A percentile compares a stretch with the other conserved stretches of the same genome.
These are phyloP conservation scores for Gobius niger DNA, from an alignment of 2,113 vertebrate genomes.

Conservation along the genomic window DNA sequence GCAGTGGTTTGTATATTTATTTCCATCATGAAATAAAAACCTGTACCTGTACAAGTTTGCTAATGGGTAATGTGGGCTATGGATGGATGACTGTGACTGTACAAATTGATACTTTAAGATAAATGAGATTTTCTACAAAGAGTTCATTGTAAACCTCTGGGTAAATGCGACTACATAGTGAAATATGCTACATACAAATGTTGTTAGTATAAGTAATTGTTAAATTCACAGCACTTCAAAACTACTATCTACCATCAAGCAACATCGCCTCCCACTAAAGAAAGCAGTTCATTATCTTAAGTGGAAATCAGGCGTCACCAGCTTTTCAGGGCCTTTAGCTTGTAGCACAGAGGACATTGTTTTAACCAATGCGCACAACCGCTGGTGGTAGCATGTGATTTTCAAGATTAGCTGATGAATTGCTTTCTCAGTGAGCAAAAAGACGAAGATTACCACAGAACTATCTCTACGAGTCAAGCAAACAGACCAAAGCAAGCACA, in stretches of 20 bases:
- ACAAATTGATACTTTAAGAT: no score
- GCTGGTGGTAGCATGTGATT: slow-evolving; percentile 20
- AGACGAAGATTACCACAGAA: slow-evolving; percentile 44
- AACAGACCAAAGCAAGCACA: slow-evolving; percentile 62
- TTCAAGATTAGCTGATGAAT: slow-evolving; percentile 50
- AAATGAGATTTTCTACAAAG: no score
- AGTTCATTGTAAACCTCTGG: not conserved
- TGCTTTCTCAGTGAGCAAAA: slow-evolving; percentile 52
- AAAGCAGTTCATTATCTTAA: slow-evolving; percentile 52
- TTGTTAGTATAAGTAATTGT: not conserved
- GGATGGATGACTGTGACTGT: no score
- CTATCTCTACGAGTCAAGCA: slow-evolving; percentile 58
- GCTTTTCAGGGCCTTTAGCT: slow-evolving; percentile 3
- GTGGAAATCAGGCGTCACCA: slow-evolving; percentile 50
- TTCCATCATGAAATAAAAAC: no score
- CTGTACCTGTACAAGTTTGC: no score
- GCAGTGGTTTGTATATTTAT: no score
- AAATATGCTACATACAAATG: not conserved
- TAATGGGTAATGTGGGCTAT: no score
- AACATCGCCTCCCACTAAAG: slow-evolving; percentile 48
- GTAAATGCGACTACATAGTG: not conserved
- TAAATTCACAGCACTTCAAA: not conserved
- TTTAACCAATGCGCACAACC: not conserved
- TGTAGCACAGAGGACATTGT: not conserved
- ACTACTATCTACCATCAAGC: slow-evolving; percentile 47